Base-by-base conservation (phyloP, 2,888 invertebrate genomes). In the Cantharis lateralis region DNA sequence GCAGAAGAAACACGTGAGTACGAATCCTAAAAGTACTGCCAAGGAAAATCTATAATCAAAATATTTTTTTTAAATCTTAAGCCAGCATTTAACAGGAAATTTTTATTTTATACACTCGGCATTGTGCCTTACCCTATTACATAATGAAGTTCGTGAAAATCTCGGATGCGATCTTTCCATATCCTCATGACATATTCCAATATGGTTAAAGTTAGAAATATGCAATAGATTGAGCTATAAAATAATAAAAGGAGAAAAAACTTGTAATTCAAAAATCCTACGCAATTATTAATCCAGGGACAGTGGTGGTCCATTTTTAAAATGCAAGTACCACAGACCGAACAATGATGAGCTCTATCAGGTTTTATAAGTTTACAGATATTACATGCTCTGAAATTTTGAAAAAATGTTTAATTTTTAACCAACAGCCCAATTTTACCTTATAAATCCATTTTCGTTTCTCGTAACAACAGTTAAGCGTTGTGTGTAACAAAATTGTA, bases 281-380 rank as follows among this genome's bases (percentile, higher is more conserved):
- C 96, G 87, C 98, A 98, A 89, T 97, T 98, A 90, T 98, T 96
- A 82, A 96, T 94, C 96, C 96, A 98, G 13, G 97, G 98, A 88
- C 98, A 98, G 88, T 98, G 98, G 88, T 98, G 98, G 89, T 98
- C 98, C 96, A 98, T 97, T 90, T 97, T 97, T 78, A 96, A 91
- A 10, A 97, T 94, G 89, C 98, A 98, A 77, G 92, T 91, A n/a
- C 95, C 92, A 88, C 98, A 98, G 16, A 97, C 95, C 82, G 96
- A 96, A 89, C 98, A 98, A 88, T 98, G 98, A 88, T 98, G 98
- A 15, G 96, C 94, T 78, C 98, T 91, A 88, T 98, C 98, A 0
- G 98, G 98, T 87, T 98, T 98, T 75, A 98, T 92, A 80, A 95
- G 92, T 84, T 94, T 92, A 88, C 98, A 98, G 83, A 96, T 95